Percentiles rank a stretch among this genome's conserved stretches.
Evolutionary conservation across 2,113 vertebrate genomes (phyloP).

Genomic region (Taurulus bubalis): DNA sequence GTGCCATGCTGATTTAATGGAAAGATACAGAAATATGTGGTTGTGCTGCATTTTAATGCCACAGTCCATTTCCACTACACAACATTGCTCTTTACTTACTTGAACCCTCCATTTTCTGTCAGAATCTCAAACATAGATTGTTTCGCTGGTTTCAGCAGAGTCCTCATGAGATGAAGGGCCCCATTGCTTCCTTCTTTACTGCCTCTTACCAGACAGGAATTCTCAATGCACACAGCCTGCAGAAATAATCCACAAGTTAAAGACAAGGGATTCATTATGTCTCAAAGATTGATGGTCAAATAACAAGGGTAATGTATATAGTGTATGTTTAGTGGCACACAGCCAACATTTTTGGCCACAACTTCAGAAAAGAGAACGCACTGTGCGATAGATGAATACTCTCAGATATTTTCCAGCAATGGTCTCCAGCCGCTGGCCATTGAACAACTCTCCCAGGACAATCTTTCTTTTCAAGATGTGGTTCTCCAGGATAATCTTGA

Average conservation of each 20-base stretch:
- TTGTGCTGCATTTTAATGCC: conserved; percentile 30
- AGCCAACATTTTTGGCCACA: conserved; percentile 5
- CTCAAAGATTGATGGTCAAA: conserved; percentile 20
- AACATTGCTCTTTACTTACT: conserved; percentile 79
- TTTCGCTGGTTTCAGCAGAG: conserved; percentile 89
- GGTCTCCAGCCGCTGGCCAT: conserved; percentile 93
- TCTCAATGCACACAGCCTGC: conserved; percentile 96
- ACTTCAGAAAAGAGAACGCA: conserved; percentile 77
- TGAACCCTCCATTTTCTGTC: conserved; percentile 89
- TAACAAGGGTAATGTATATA: conserved; percentile 10
- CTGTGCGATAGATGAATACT: conserved; percentile 96
- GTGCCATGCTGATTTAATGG: conserved; percentile 45
- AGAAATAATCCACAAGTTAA: conserved; percentile 41
- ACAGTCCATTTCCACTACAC: conserved; percentile 5
- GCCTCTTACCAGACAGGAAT: conserved; percentile 94
- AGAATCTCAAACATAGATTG: conserved; percentile 88
- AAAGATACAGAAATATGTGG: conserved; percentile 43
- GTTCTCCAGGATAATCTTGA: conserved; percentile 91
- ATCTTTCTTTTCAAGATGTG: conserved; percentile 94
- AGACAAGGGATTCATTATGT: not conserved
- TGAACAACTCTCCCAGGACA: conserved; percentile 91
- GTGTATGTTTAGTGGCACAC: conserved; percentile 16
- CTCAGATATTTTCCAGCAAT: conserved; percentile 91
- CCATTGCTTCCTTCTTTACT: conserved; percentile 96
- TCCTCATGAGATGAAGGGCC: conserved; percentile 90